Conservation (phyloP, 2,113 vertebrate species). For the Bubo blakistoni region DNA sequence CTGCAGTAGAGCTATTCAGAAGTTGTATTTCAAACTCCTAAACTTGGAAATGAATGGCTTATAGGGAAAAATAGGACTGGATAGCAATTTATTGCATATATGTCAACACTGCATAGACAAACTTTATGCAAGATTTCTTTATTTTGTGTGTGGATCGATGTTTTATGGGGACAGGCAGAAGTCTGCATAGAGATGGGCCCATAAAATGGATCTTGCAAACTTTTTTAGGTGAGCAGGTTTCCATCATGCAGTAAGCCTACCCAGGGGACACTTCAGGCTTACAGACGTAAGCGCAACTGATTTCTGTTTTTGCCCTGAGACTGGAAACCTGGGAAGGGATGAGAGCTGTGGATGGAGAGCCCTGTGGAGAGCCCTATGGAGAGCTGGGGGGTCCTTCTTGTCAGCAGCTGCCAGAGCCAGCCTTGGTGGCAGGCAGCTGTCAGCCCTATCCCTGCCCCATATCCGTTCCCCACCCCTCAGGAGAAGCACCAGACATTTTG, state of each 20-base stretch:
- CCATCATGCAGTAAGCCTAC: background rate
- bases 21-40: background rate
- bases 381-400: background rate
- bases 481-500: background rate
- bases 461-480: background rate
- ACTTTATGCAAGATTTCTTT: background rate
- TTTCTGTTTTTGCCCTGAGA: background rate
- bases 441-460: background rate
- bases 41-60: background rate
- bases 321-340: background rate
- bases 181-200: background rate
- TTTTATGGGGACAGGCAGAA: background rate
- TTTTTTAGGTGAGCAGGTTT: background rate
- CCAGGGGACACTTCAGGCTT: background rate
- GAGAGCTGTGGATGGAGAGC: background rate
- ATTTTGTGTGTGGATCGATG: background rate
- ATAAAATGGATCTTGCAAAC: background rate
- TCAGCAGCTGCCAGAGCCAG: background rate
- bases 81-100: background rate
- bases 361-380: background rate
- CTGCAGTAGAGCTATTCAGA: background rate
- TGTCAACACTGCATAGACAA: background rate
- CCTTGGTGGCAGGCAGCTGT: background rate
- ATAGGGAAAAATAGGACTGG: background rate
- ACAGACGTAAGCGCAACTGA: fast-evolving